Evolutionary conservation across 1,140 invertebrate genomes (phyloP).

Genomic region (Diachasmimorpha longicaudata): DNA sequence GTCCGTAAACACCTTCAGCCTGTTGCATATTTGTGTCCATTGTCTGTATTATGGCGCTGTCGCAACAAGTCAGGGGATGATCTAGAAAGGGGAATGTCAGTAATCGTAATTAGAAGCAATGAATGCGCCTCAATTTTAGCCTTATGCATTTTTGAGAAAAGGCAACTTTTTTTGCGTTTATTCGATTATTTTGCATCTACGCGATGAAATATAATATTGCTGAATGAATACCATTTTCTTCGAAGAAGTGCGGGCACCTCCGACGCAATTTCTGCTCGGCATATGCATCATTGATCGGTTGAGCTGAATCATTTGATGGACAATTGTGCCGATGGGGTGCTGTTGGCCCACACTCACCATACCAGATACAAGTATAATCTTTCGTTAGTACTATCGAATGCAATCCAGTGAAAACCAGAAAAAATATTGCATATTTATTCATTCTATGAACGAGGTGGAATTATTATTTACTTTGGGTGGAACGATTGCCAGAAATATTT

Average conservation of each 20-base stretch:
- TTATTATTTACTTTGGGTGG: too few relatives aligned
- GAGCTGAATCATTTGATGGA: conserved; percentile 58
- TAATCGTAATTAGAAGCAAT: neutral
- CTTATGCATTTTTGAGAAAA: neutral
- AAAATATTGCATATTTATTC: neutral
- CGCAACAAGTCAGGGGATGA: conserved; percentile 62
- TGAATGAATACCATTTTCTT: conserved; percentile 45
- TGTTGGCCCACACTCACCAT: conserved; percentile 59
- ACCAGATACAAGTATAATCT: conserved; percentile 64
- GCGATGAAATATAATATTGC: too few relatives aligned
- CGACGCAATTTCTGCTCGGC: conserved; percentile 46
- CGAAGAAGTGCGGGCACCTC: conserved; percentile 61
- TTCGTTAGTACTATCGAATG: neutral
- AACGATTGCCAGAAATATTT: too few relatives aligned
- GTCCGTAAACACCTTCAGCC: conserved; percentile 65
- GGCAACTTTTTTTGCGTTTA: too few relatives aligned
- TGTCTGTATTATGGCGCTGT: conserved; percentile 55
- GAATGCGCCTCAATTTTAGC: neutral
- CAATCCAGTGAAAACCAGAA: neutral
- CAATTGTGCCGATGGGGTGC: conserved; percentile 53
- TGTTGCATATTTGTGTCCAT: conserved; percentile 59
- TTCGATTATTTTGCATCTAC: too few relatives aligned
- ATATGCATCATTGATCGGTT: conserved; percentile 49
- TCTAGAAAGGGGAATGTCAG: conserved; percentile 25
- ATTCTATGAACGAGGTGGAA: neutral